These are phyloP conservation scores for Chelonia mydas DNA, from an alignment of 2,797 vertebrate species.

Conservation along the genomic window DNA sequence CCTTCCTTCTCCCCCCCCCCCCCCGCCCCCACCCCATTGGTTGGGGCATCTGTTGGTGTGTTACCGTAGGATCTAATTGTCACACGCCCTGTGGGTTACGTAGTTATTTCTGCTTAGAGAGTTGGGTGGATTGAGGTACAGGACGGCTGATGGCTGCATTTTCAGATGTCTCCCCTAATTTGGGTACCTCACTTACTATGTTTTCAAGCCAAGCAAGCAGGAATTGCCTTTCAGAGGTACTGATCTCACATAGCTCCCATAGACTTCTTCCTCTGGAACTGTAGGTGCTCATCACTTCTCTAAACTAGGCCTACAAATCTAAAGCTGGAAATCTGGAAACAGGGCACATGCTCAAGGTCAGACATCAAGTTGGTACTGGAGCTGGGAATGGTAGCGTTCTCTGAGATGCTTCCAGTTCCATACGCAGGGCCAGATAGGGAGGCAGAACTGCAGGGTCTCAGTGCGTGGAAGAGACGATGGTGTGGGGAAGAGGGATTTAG, in stretches of 20 bases:
- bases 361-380: not conserved
- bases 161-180: not conserved
- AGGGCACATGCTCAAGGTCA: not conserved
- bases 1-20: too few species aligned
- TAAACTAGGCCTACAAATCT: not conserved
- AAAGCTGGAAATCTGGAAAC: too few species aligned
- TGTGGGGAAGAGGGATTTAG: not conserved
- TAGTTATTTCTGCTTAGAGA: not conserved
- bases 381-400: not conserved
- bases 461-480: too few species aligned
- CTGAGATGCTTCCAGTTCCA: not conserved
- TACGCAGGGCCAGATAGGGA: too few species aligned
- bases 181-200: not conserved
- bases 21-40: not conserved
- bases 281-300: not conserved
- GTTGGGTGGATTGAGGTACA: not conserved
- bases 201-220: too few species aligned
- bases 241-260: not conserved
- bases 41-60: not conserved
- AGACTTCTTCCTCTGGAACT: not conserved
- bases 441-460: too few species aligned
- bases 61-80: not conserved
- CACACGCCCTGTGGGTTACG: not conserved
- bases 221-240: not conserved
- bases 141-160: not conserved